Evolutionary conservation across 1,140 invertebrate species (phyloP), one percentile per base, ranked within the genome.

Genomic region (Copidosoma floridanum): DNA sequence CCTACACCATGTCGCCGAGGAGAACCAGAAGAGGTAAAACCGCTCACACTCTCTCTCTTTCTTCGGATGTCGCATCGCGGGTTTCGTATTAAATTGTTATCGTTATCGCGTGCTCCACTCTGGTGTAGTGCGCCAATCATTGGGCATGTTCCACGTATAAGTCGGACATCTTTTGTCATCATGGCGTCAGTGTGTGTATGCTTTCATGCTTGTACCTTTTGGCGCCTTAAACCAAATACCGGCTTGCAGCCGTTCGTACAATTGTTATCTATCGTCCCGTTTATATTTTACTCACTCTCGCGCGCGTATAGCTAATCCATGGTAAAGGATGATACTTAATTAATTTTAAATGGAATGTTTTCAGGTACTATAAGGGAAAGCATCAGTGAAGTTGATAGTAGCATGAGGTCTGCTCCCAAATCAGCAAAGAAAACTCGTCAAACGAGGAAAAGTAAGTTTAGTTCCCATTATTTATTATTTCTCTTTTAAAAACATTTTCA

Each of bases 1-100:
- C n/a, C n/a, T n/a, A n/a, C 18, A 50, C 8, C 6, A 69, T 69
- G 67, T 71, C 69, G 52, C 67, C 67, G 8, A 71, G 69, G 54
- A 65, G 65, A 55, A 67, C 64, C 11, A 53, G 69, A 40, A 64
- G 64, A 67, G 67, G 69, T 71, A 63, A 51, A 16, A 37, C 14
- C 10, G 6, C 7, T n/a, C 14, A n/a, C n/a, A n/a, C n/a, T n/a
- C 2, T 21, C 12, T 43, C 4, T 41, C 14, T 21, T 26, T 24
- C 44, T 1, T 24, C n/a, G n/a, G n/a, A n/a, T n/a, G n/a, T 24
- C 2, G 21, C 24, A 5, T 11, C 23, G 44, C 20, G 14, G 20
- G 23, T 46, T 46, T 14, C 12, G 23, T 10, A 59, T 35, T 16
- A 32, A 23, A 50, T n/a, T n/a, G n/a, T n/a, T n/a, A n/a, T n/a